These are phyloP conservation scores for Aphrophora alni DNA, from an alignment of 2,888 invertebrate species.

Conservation along the genomic window DNA sequence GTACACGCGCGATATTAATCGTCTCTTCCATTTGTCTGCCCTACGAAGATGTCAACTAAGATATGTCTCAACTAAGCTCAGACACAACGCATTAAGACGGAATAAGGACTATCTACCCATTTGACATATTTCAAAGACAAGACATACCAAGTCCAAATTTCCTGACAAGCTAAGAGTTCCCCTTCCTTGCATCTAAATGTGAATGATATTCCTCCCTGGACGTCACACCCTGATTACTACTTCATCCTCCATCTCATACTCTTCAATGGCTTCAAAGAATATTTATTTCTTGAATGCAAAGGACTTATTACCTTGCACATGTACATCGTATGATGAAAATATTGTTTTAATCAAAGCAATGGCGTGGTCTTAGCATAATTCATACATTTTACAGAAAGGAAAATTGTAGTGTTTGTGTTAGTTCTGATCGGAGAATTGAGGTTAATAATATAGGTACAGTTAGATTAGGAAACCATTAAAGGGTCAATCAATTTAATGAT, in stretches of 20 bases:
- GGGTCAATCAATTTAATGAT: too few species aligned
- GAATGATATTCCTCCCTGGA: conserved; percentile 12
- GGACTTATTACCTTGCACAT: background rate
- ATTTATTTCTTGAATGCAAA: background rate
- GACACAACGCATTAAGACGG: background rate
- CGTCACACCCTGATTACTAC: conserved; percentile 28
- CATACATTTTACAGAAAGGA: too few species aligned
- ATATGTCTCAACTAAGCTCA: background rate
- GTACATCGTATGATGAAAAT: background rate
- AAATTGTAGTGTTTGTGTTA: too few species aligned
- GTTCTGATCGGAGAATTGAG: too few species aligned
- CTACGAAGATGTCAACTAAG: background rate
- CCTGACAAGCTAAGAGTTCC: conserved; percentile 23
- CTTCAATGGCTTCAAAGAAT: conserved; percentile 33
- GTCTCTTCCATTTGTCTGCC: background rate
- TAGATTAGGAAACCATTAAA: too few species aligned
- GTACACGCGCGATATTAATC: background rate
- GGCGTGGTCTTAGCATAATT: too few species aligned
- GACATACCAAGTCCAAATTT: conserved; percentile 37
- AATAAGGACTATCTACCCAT: conserved; percentile 24
- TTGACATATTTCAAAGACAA: conserved; percentile 36
- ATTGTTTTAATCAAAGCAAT: background rate
- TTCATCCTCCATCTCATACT: background rate
- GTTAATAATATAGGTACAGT: too few species aligned
- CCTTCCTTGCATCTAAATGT: conserved; percentile 16